A percentile compares a stretch with the other conserved stretches of the same genome.
phyloP scores from a whole-genome alignment of 2,113 vertebrate genomes.

The Toxostoma redivivum region DNA sequence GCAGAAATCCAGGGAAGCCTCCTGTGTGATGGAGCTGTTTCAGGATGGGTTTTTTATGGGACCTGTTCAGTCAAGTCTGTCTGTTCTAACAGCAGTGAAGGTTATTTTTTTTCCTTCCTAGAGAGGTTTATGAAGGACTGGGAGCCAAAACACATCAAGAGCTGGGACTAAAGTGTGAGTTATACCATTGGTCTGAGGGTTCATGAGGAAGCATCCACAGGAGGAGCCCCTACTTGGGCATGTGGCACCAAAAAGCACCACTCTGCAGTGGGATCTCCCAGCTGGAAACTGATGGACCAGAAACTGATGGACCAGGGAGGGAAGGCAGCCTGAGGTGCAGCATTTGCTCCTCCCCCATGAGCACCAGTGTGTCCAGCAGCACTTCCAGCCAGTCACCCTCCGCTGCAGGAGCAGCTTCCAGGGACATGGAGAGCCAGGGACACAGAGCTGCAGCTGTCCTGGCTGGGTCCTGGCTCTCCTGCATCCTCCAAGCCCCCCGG shows the following conservation, averaged over 20 bases:
- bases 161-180: background rate
- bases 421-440: background rate
- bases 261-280: background rate
- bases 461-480: background rate
- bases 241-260: rapidly evolving
- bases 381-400: rapidly evolving
- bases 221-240: background rate
- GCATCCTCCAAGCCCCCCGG: background rate
- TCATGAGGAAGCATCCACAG: rapidly evolving
- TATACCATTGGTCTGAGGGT: rapidly evolving
- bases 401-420: rapidly evolving
- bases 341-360: background rate
- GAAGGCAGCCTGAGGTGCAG: background rate
- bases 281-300: background rate
- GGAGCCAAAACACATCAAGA: background rate
- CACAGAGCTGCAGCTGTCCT: background rate
- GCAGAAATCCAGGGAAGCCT: background rate
- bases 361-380: background rate
- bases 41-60: background rate
- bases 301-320: background rate
- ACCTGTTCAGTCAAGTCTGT: background rate
- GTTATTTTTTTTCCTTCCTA: background rate
- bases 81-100: background rate
- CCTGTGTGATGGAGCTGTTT: background rate
- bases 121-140: background rate